phyloP scores from a whole-genome alignment of 2,113 vertebrate genomes.

The Crypturellus undulatus region DNA sequence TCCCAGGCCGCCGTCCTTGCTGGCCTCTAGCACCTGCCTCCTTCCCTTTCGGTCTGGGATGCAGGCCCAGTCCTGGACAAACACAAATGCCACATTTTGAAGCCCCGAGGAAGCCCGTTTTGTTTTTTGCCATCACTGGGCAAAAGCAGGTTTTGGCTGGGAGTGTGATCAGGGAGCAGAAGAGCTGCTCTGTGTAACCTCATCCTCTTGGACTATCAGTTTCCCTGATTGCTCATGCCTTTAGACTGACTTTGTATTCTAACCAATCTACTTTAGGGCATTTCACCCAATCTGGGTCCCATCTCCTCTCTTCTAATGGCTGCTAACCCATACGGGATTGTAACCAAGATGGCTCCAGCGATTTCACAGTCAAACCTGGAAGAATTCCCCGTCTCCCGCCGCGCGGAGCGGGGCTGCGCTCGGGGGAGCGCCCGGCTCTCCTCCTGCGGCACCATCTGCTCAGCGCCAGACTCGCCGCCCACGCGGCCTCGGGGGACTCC shows the following conservation, averaged over 20 bases:
- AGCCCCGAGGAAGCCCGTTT: not conserved
- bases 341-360: not conserved
- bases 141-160: not conserved
- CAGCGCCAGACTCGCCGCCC: not conserved
- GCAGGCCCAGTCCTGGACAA: not conserved
- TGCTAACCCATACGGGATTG: constrained; percentile 7
- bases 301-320: constrained; percentile 30
- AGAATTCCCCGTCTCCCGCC: not conserved
- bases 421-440: not conserved
- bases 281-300: constrained; percentile 29
- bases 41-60: not conserved
- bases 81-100: not conserved
- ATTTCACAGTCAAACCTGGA: not conserved
- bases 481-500: not conserved
- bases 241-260: not conserved
- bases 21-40: not conserved
- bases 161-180: not conserved
- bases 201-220: constrained; percentile 20
- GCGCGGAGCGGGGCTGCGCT: not conserved
- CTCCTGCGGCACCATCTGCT: not conserved
- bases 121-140: not conserved
- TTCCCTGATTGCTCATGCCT: not conserved
- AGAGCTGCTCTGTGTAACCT: constrained; percentile 43
- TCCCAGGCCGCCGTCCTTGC: not conserved
- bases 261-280: not conserved